Evolutionary conservation across 2,113 vertebrate genomes (phyloP).

Genomic region (Tragelaphus imberbis): DNA sequence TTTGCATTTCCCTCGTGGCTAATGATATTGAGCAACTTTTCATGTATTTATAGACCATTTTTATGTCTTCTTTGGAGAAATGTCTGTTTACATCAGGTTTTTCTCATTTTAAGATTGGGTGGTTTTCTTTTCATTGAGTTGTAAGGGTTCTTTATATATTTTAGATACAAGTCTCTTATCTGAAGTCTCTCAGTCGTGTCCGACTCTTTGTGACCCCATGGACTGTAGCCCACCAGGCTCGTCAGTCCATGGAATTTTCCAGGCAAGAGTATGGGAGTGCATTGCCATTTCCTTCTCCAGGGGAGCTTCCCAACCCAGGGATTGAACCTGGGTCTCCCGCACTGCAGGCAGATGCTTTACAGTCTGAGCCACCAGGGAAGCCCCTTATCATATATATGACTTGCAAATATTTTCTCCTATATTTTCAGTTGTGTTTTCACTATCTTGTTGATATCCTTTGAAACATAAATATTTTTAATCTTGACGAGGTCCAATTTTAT

Average conservation of each 20-base stretch:
- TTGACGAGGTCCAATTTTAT: background rate
- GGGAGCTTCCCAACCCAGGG: too few relatives aligned
- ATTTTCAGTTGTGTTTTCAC: background rate
- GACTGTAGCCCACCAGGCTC: too few relatives aligned
- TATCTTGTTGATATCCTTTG: background rate
- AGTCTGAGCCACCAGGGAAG: background rate
- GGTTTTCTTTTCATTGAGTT: background rate
- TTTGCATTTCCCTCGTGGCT: background rate
- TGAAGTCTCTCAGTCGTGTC: too few relatives aligned
- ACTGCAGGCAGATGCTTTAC: too few relatives aligned
- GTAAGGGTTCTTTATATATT: background rate
- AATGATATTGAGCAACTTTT: background rate
- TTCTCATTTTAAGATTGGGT: background rate
- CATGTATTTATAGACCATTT: background rate
- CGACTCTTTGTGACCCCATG: too few relatives aligned
- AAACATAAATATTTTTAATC: background rate
- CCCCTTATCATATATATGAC: background rate
- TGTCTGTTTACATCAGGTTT: background rate
- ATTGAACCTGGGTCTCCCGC: too few relatives aligned
- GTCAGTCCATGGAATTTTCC: too few relatives aligned
- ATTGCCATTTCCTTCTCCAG: too few relatives aligned
- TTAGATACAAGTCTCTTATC: background rate
- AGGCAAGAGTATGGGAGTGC: too few relatives aligned
- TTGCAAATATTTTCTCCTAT: background rate
- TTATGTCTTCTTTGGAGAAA: background rate